Evolutionary conservation across 2,797 vertebrate genomes (phyloP), one percentile per base, ranked within the genome.

Genomic region (Sternotherus odoratus): DNA sequence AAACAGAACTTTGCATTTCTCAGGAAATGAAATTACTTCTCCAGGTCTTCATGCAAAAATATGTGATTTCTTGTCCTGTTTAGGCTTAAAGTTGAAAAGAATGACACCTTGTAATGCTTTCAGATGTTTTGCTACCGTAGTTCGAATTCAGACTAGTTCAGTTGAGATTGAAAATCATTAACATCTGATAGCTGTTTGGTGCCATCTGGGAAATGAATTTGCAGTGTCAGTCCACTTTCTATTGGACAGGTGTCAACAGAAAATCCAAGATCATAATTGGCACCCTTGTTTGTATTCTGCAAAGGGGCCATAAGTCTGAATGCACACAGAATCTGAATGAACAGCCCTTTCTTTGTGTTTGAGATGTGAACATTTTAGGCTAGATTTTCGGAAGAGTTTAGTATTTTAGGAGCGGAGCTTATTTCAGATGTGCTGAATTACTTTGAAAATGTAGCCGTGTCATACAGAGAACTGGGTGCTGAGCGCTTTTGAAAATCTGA

Each of bases 81-180:
- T 86, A 39, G 30, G 82, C 30, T 90, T 91, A 86, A 81, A 57
- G 79, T 60, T 80, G 48, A 46, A 13, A 88, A 51, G 28, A 94
- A 33, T 79, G 57, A 54, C 5, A 43, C 43, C 15, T 53, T 77
- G 48, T 36, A 33, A 60, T 26, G 51, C 23, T 96, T 88, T 85
- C 26, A 80, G 11, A 46, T 72, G 1, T 84, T 82, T 91, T 92
- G 43, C 80, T 91, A 3, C 4, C 36, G 26, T 79, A 91, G 8
- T 90, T 94, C 43, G 51, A 63, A 94, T 86, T 39, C 48, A 88
- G 74, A 83, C 2, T 21, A 75, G 50, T 12, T 90, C 72, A 80
- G 15, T 69, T 94, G 89, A 78, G 54, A 75, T 33, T 90, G 92
- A 83, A 92, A 94, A 84, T 94, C 36, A 12, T 93, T 92, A 19